Base-by-base conservation (phyloP, 2,888 invertebrate species). In the Drosophila paranaensis region DNA sequence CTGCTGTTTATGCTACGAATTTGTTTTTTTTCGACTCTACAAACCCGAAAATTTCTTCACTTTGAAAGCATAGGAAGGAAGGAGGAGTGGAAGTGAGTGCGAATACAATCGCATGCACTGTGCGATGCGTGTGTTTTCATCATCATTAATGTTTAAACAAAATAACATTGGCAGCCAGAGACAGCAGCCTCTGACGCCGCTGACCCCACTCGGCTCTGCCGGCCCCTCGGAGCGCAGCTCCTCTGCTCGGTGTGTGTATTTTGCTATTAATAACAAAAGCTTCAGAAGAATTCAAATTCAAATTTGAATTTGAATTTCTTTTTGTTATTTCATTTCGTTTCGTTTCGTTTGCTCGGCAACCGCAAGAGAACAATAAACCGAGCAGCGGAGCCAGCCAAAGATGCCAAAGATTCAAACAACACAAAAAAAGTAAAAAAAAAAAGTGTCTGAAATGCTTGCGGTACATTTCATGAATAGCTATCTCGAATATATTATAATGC, bases 261-360 rank as follows among this genome's bases (percentile, higher is more conserved):
- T 79, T 79, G 87, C 91, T 91, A 91, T 91, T 91, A 90, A 90
- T 91, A 91, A 90, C 89, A 88, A 89, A 87, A 90, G 90, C 90
- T 81, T 89, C 75, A 81, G 80, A 88, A 86, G 88, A 85, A 86
- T 84, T 88, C 57, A 60, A 77, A 77, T 76, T 72, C 43, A 33
- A 65, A 78, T 67, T 72, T 37, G 45, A 70, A 70, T 69, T 74
- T 54, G 35, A 72, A 67, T 69, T 73, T 76, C 37, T 46, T 60
- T 71, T 60, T 60, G 48, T 74, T 81, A 40, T 40, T 54, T 61
- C 66, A 67, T 79, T 70, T 71, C 68, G 74, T 71, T 71, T 76
- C 39, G 42, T 46, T 82, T 77, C 64, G 73, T 75, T 79, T 77
- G 80, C 65, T 68, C 86, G 74, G 74, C 80, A 77, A 70, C 86